A percentile compares a stretch with the other conserved stretches of the same genome.
These are phyloP conservation scores for Ceratina australensis DNA, from an alignment of 1,140 invertebrate species.

Conservation along the genomic window DNA sequence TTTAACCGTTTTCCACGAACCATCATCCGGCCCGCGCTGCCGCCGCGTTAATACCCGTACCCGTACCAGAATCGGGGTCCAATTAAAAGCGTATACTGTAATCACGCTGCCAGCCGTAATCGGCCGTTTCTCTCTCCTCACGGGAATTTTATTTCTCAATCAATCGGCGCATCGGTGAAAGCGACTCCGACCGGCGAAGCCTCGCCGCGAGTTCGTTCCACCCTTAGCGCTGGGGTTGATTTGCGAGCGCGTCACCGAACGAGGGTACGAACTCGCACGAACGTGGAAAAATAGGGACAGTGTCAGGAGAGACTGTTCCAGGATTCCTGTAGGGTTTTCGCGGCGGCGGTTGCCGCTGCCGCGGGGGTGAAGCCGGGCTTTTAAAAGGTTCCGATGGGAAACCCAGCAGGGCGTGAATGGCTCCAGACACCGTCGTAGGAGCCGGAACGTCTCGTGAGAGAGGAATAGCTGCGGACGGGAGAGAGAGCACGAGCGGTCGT, in stretches of 20 bases:
- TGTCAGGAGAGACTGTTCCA: slow-evolving; percentile 46
- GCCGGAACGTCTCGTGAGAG: slow-evolving; percentile 50
- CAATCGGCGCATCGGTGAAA: not conserved
- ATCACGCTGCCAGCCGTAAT: not conserved
- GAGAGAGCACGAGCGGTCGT: not conserved
- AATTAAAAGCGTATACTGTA: slow-evolving; percentile 27
- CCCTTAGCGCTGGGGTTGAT: slow-evolving; percentile 45
- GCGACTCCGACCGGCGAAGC: not conserved
- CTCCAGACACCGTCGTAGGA: slow-evolving; percentile 66
- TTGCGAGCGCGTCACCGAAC: slow-evolving; percentile 43
- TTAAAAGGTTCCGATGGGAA: slow-evolving; percentile 73
- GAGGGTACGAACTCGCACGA: not conserved
- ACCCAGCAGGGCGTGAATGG: slow-evolving; percentile 67
- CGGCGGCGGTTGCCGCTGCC: slow-evolving; percentile 60
- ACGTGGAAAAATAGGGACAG: slow-evolving; percentile 18
- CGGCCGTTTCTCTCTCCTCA: not conserved
- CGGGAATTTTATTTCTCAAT: slow-evolving; percentile 46
- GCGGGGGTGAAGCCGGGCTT: slow-evolving; percentile 67
- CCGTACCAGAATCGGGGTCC: not conserved
- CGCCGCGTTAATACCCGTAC: not conserved
- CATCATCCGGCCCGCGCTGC: not conserved
- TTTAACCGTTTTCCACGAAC: slow-evolving; percentile 46
- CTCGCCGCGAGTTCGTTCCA: slow-evolving; percentile 20
- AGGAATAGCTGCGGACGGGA: not conserved
- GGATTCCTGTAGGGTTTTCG: slow-evolving; percentile 63